Evolutionary conservation across 2,113 vertebrate genomes (phyloP).

Genomic region (Cynoglossus semilaevis): DNA sequence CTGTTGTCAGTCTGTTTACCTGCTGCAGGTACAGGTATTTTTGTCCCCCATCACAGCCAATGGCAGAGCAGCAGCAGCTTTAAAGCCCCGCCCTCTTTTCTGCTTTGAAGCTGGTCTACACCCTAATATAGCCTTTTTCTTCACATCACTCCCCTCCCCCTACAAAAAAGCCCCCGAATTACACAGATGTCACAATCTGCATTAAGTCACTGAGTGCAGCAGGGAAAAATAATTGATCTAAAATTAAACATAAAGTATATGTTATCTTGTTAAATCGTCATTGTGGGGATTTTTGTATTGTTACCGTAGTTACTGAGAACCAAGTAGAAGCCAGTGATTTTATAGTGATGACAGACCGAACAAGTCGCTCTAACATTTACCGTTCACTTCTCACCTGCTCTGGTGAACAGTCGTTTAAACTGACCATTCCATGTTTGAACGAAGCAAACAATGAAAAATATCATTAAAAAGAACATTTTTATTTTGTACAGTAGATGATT

Average conservation of each 20-base stretch:
- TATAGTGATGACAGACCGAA: no score
- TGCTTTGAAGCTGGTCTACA: conserved; percentile 51
- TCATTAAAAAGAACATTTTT: background rate
- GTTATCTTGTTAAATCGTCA: no score
- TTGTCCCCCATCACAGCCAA: conserved; percentile 72
- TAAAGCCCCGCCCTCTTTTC: conserved; percentile 43
- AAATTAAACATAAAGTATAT: no score
- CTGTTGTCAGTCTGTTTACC: conserved; percentile 70
- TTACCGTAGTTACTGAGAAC: no score
- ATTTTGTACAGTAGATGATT: conserved; percentile 26
- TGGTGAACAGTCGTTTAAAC: conserved; percentile 31
- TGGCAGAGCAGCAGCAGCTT: conserved; percentile 41
- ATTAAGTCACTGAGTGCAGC: conserved; percentile 7
- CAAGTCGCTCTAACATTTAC: no score
- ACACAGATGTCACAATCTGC: conserved; percentile 22
- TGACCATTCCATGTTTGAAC: conserved; percentile 39
- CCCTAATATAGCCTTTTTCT: conserved; percentile 48
- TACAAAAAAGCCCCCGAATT: conserved; percentile 20
- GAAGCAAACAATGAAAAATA: conserved; percentile 28
- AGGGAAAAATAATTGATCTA: no score
- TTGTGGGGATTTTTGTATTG: no score
- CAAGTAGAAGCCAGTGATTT: no score
- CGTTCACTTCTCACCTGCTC: conserved; percentile 21
- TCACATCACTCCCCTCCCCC: conserved; percentile 17
- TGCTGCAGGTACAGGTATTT: conserved; percentile 72